Base-by-base conservation (phyloP, 1,140 invertebrate genomes). In the Gonatopus flavifemur region DNA sequence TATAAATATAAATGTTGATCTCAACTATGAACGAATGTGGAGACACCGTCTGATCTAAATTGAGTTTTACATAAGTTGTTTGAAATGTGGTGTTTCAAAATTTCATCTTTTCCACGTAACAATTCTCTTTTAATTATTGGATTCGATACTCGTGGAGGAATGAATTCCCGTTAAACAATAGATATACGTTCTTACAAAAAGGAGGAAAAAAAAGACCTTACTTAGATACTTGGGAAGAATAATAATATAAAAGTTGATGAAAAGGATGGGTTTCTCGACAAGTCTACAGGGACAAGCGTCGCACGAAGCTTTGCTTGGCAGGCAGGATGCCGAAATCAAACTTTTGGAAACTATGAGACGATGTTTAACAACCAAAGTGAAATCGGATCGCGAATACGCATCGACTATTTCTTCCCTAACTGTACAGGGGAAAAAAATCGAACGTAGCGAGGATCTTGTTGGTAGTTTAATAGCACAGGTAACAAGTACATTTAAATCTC, bases 321-420 rank as follows among this genome's bases (percentile, higher is more conserved):
- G 93, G 16, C 93, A 95, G 76, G 94, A 97, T 72, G 90, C 91
- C 9, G 94, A 96, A 74, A 83, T 96, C 21, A 84, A 90, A 49
- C 83, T 96, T 8, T 82, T 96, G 76, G 93, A 96, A 67, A 88
- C 87, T 46, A 93, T 96, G 86, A 87, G 89, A 55, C 79, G 91
- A 35, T 93, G 91, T 64, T 78, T 97, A 13, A 81, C 86, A 42
- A 84, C 86, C 25, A 90, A 94, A 73, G 86, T 93, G 64, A 94
- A 94, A 74, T 92, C 88, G 67, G 94, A 97, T 72, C 81, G 89
- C 42, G 92, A 96, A 59, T 96, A 96, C 75, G 91, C 92, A 1
- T 79, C 87, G 1, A 86, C 89, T 0, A 83, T 97, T 22, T 84
- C 84, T 32, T 83, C 88, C 3, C 83, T 94, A 2, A 87, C 89